A percentile compares a stretch with the other conserved stretches of the same genome.
phyloP scores from a whole-genome alignment of 2,113 vertebrate genomes.

The Coptodon bakossiorum region DNA sequence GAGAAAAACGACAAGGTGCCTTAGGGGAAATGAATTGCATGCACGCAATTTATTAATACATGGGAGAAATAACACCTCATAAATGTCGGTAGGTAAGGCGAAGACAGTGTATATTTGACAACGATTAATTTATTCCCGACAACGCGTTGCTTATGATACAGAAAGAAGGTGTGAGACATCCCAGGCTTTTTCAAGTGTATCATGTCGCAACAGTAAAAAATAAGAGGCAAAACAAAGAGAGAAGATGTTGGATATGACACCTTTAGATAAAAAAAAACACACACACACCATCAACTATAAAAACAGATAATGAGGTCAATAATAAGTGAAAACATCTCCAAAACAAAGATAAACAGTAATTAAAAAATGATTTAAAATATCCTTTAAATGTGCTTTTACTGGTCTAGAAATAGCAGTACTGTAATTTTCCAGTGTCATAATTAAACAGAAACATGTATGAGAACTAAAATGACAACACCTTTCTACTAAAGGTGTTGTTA shows the following conservation, averaged over 20 bases:
- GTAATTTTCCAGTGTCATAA: background rate
- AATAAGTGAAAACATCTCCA: background rate
- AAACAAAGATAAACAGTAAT: background rate
- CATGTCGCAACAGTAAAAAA: background rate
- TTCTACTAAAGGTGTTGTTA: background rate
- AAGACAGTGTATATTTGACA: slow-evolving; percentile 27
- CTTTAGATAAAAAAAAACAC: background rate
- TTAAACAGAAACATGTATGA: background rate
- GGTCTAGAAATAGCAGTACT: background rate
- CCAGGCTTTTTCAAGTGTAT: background rate
- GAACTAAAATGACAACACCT: background rate
- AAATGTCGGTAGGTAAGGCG: slow-evolving; percentile 39
- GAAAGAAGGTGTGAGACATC: background rate
- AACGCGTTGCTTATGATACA: background rate
- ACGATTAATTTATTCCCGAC: slow-evolving; percentile 47
- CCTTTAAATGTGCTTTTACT: background rate
- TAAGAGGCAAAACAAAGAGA: background rate
- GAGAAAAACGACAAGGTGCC: slow-evolving; percentile 59
- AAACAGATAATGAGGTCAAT: background rate
- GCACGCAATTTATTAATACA: slow-evolving; percentile 61
- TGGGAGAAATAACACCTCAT: slow-evolving; percentile 45
- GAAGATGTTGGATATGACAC: background rate
- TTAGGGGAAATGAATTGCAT: slow-evolving; percentile 57
- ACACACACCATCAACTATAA: background rate
- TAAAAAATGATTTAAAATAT: background rate